phyloP scores from a whole-genome alignment of 2,888 invertebrate species.

The Cyclophora albipunctata region DNA sequence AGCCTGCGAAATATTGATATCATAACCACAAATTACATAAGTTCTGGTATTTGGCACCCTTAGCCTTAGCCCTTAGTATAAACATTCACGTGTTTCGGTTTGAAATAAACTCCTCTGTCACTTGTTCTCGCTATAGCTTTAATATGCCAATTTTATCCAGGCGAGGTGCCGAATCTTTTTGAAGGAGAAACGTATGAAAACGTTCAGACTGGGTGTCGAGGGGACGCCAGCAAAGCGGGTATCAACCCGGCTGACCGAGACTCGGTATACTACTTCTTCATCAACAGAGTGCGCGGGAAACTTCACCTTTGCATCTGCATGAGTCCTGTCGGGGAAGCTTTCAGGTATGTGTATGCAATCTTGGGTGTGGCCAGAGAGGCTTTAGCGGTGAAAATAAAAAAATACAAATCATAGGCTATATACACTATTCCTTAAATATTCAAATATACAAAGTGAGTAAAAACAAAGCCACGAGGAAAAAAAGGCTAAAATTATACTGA shows the following conservation, averaged over 20 bases:
- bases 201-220: conserved; percentile 83
- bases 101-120: no score
- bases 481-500: no score
- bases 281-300: conserved; percentile 86
- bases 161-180: conserved; percentile 93
- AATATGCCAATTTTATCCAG: conserved; percentile 38
- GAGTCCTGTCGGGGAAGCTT: conserved; percentile 93
- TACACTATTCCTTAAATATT: no score
- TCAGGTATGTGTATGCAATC: conserved; percentile 68
- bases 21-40: no score
- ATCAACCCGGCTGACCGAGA: conserved; percentile 82
- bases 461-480: no score
- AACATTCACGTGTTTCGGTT: no score
- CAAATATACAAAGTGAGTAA: no score
- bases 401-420: no score
- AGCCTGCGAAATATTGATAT: no score
- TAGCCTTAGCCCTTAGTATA: no score
- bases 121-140: no score
- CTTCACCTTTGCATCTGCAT: conserved; percentile 91
- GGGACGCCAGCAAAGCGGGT: conserved; percentile 81
- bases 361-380: background rate
- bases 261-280: conserved; percentile 88
- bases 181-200: conserved; percentile 91
- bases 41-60: no score
- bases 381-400: background rate